phyloP scores from a whole-genome alignment of 2,888 invertebrate species.

The Cephus sareptanus region DNA sequence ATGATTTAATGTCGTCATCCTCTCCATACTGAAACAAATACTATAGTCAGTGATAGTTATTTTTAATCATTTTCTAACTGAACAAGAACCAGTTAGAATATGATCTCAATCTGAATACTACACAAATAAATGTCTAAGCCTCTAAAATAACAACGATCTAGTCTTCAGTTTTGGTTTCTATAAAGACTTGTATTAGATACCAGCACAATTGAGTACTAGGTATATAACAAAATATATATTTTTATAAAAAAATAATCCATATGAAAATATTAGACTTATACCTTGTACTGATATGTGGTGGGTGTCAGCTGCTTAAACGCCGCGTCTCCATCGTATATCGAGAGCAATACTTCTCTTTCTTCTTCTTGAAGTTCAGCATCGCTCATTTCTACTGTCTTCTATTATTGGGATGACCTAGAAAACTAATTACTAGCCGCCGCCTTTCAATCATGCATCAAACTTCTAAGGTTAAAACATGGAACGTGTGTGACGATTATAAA shows the following conservation, averaged over 20 bases:
- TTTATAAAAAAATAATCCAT: not conserved
- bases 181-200: not conserved
- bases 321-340: conserved; percentile 94
- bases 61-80: not conserved
- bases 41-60: not conserved
- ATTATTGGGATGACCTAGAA: not conserved
- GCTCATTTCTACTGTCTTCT: conserved; percentile 65
- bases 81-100: not conserved
- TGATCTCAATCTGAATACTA: not conserved
- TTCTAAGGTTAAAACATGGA: not conserved
- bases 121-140: not conserved
- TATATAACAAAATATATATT: not conserved
- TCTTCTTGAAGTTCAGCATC: conserved; percentile 81
- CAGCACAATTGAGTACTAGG: not conserved
- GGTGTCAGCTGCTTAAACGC: conserved; percentile 84
- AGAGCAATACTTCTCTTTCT: conserved; percentile 89
- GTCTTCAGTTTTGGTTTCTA: not conserved
- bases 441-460: not conserved
- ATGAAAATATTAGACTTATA: conserved; percentile 57
- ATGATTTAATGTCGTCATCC: conserved; percentile 81
- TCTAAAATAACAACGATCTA: not conserved
- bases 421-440: not conserved
- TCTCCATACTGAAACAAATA: conserved; percentile 78
- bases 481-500: not conserved
- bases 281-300: conserved; percentile 92